phyloP scores from a whole-genome alignment of 2,797 vertebrate species.

The Malacoctenus gilli region DNA sequence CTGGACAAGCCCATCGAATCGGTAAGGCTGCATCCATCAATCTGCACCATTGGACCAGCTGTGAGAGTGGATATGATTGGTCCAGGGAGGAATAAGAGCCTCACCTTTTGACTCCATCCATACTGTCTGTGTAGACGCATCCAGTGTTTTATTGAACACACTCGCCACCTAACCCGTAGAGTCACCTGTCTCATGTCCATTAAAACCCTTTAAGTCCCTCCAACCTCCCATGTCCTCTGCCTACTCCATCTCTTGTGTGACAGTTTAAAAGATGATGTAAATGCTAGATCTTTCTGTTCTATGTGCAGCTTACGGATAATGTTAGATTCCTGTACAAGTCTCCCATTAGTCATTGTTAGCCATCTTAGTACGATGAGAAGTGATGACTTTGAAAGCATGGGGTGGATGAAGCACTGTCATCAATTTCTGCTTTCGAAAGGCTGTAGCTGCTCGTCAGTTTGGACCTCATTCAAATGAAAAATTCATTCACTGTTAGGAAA shows the following conservation, averaged over 20 bases:
- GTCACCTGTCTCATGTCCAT: constrained; percentile 68
- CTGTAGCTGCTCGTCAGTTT: constrained; percentile 11
- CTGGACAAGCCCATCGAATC: constrained; percentile 99
- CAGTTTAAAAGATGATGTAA: constrained; percentile 61
- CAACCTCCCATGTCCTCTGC: constrained; percentile 63
- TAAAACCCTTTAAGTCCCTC: constrained; percentile 64
- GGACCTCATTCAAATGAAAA: neutral
- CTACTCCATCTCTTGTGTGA: constrained; percentile 70
- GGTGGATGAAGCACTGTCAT: constrained; percentile 78
- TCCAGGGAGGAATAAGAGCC: constrained; percentile 79
- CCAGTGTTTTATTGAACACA: constrained; percentile 69
- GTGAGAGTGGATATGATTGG: constrained; percentile 84
- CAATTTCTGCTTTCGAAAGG: too few species aligned
- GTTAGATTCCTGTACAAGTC: constrained; percentile 53
- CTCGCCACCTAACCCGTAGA: constrained; percentile 67
- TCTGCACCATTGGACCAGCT: constrained; percentile 72
- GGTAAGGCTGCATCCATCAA: constrained; percentile 87
- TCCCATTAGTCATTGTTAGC: constrained; percentile 71
- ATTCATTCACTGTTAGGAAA: neutral
- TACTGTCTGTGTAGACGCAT: constrained; percentile 66
- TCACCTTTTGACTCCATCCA: constrained; percentile 62
- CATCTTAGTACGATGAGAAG: constrained; percentile 56
- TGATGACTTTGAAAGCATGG: constrained; percentile 59
- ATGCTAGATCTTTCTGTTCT: constrained; percentile 63
- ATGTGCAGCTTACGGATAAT: constrained; percentile 56